Base-by-base conservation (phyloP, 1,140 invertebrate genomes). In the Heliconius hermathena region DNA sequence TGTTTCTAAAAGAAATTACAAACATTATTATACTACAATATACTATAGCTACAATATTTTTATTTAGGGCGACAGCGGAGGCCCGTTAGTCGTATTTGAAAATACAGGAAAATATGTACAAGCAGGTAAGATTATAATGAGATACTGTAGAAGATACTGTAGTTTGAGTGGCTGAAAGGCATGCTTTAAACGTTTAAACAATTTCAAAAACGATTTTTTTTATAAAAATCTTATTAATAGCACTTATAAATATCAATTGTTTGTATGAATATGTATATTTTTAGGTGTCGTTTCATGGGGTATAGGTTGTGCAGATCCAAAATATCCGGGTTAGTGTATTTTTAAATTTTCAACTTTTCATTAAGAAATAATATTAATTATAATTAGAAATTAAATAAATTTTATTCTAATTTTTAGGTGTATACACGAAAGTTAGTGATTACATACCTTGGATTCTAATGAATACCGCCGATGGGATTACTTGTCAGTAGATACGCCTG, bases 31-130 rank as follows among this genome's bases (percentile, higher is more conserved):
- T n/a, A n/a, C n/a, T n/a, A n/a, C n/a, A n/a, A n/a, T 5, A 52
- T 4, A 22, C n/a, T 57, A 57, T 22, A 57, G n/a, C 54, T 9
- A 11, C 3, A 57, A 57, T 57, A 57, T 18, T 66, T 66, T 66
- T 13, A 60, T 88, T 75, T 84, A 97, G 96, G 97, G 97, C 33
- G 97, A 97, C 85, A 97, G 96, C 78, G 95, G 95, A 26, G 95
- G 95, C 9, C 95, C 95, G 11, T 82, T 95, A 52, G 36, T 95
- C 52, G 90, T 90, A 3, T 87, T 95, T 84, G 88, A 92, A 83
- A 49, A 83, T 1, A 80, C 85, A 76, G 92, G 90, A 71, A 93
- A 85, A 87, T 94, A 94, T 80, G 92, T 95, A 73, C 88, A 90
- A 87, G 87, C 93, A 79, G 95, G 95, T 95, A 92, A 84, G 70